phyloP scores from a whole-genome alignment of 1,140 invertebrate genomes.

The Penaeus chinensis region DNA sequence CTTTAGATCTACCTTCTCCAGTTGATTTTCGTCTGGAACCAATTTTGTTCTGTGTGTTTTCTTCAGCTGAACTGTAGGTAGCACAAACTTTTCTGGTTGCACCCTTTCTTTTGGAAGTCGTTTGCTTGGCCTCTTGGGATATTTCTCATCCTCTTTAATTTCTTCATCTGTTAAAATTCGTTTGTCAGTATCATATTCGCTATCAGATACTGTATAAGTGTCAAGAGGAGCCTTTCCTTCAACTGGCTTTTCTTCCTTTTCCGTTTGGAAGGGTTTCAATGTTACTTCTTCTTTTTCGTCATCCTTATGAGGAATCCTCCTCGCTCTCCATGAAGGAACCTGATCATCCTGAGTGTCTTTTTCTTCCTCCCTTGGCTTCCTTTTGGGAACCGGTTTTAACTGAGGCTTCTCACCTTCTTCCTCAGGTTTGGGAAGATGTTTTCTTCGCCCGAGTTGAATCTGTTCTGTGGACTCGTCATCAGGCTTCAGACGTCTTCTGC shows the following conservation, averaged over 20 bases:
- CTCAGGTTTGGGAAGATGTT: conserved; percentile 9
- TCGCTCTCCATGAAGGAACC: conserved; percentile 29
- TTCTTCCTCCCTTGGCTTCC: neutral
- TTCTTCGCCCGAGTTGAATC: conserved; percentile 16
- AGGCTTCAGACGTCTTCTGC: conserved; percentile 34
- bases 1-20: conserved; percentile 30
- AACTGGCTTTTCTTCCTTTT: neutral
- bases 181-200: conserved; percentile 54
- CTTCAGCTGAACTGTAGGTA: conserved; percentile 31
- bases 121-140: neutral
- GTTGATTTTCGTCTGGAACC: conserved; percentile 31
- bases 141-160: neutral
- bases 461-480: conserved; percentile 13
- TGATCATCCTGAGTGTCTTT: conserved; percentile 5
- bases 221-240: neutral
- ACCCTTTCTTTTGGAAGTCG: conserved; percentile 47
- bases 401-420: conserved; percentile 11
- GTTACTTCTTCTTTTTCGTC: neutral
- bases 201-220: neutral
- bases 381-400: conserved; percentile 20
- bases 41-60: neutral
- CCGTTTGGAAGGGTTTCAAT: neutral
- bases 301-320: conserved; percentile 36
- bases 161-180: neutral
- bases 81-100: neutral